Base-by-base conservation (phyloP, 2,797 vertebrate species). In the Remorina albescens region DNA sequence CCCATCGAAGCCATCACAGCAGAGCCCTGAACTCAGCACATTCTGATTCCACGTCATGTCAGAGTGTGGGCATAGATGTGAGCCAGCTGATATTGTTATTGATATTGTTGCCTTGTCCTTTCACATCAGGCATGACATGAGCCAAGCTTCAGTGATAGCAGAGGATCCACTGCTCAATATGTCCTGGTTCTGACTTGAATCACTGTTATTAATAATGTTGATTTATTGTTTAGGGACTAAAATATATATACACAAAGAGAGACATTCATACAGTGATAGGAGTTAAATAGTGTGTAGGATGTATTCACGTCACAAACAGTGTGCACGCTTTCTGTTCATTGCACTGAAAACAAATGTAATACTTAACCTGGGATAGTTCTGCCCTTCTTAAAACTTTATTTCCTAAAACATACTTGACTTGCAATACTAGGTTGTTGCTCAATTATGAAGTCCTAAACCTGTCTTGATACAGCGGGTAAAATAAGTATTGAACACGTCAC, bases 1-100 rank as follows among this genome's bases (percentile, higher is more conserved):
- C 94, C 94, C 0, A 94, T 94, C n/a, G 89, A 93, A 25, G 4
- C 6, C 8, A 37, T 32, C 19, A 7, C 54, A 0, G 10, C 68
- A 2, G 67, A 82, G 8, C 74, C 85, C 9, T 91, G 79, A 83
- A 39, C 16, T 25, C 26, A 1, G 28, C 26, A 10, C 41, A 37
- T 41, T 15, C 6, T 36, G 56, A 19, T 41, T 32, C 56, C 41
- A 37, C 54, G 55, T 75, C 69, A 74, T 72, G 71, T 83, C 63
- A 49, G 63, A 54, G 21, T 50, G 16, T 37, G 37, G 55, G 58
- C 6, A 23, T 11, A 28, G 57, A 57, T 26, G 15, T 39, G 25
- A 57, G 5, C 13, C n/a, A 32, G 16, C 15, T 37, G 42, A 6
- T 64, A 16, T n/a, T n/a, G n/a, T n/a, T n/a, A n/a, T 18, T 6